phyloP scores from a whole-genome alignment of 2,797 vertebrate species.

The Nannoperca obscura region DNA sequence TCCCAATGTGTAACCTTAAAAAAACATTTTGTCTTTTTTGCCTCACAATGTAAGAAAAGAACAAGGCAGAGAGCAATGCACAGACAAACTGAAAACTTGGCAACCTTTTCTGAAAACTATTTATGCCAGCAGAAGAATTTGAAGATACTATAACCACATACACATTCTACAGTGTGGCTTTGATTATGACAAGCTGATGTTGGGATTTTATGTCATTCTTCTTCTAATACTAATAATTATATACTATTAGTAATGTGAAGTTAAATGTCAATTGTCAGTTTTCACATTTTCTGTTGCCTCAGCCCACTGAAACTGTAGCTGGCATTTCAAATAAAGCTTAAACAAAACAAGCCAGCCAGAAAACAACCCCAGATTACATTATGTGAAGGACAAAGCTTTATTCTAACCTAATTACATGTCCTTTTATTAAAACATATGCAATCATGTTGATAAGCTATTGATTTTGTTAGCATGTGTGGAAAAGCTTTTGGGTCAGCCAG shows the following conservation, averaged over 20 bases:
- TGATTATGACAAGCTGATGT: background rate
- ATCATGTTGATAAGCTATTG: slow-evolving; percentile 38
- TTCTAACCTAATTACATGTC: slow-evolving; percentile 29
- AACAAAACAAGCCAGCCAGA: background rate
- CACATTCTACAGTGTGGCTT: background rate
- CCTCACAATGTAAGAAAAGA: too few relatives aligned
- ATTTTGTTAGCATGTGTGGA: slow-evolving; percentile 30
- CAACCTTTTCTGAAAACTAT: background rate
- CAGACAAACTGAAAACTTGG: background rate
- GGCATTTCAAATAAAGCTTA: background rate
- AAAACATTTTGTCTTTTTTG: too few relatives aligned
- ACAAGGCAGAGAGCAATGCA: background rate
- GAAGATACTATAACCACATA: background rate
- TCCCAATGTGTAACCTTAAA: too few relatives aligned
- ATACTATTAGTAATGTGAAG: background rate
- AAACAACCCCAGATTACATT: slow-evolving; percentile 16
- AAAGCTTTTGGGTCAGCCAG: slow-evolving; percentile 18
- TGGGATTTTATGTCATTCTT: background rate
- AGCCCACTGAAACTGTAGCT: background rate
- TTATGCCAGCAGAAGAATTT: background rate
- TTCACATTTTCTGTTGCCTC: background rate
- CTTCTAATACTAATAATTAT: background rate
- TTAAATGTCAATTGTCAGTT: background rate
- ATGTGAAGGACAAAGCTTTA: background rate
- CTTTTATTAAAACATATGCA: slow-evolving; percentile 13